Conservation (phyloP, 2,888 invertebrate genomes). For the Caenorhabditis wallacei region DNA sequence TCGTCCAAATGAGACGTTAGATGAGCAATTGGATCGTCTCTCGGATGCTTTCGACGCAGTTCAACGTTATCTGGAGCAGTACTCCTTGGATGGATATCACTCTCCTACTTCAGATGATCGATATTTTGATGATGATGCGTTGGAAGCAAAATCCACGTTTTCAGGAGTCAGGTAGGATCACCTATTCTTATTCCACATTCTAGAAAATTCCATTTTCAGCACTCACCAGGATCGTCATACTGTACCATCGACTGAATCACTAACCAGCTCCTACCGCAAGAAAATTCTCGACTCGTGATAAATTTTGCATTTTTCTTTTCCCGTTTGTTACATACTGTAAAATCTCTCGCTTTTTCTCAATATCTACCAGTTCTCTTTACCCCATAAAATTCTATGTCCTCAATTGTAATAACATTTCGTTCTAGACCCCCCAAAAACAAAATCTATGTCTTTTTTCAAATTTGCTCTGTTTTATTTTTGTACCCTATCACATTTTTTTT, state of each 20-base stretch:
- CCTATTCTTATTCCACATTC: background rate
- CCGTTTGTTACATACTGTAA: conserved; percentile 28
- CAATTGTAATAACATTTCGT: conserved; percentile 33
- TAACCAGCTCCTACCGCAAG: conserved; percentile 60
- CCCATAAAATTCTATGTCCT: conserved; percentile 29
- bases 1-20: conserved; percentile 69
- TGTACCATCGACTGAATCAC: conserved; percentile 46
- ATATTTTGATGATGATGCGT: conserved; percentile 62
- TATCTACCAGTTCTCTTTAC: background rate
- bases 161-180: conserved; percentile 64
- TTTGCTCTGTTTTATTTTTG: conserved; percentile 42
- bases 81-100: conserved; percentile 74
- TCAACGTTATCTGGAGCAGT: conserved; percentile 71
- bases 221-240: conserved; percentile 58
- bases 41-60: conserved; percentile 78
- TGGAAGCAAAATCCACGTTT: conserved; percentile 62
- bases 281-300: conserved; percentile 60
- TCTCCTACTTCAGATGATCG: conserved; percentile 65
- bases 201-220: conserved; percentile 23
- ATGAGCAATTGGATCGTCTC: conserved; percentile 73
- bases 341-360: conserved; percentile 3
- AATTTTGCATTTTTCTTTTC: conserved; percentile 7
- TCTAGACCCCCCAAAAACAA: conserved; percentile 11
- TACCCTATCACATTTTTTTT: conserved; percentile 28
- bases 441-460: conserved; percentile 32